phyloP scores from a whole-genome alignment of 2,113 vertebrate genomes.

The Oncorhynchus kisutch region DNA sequence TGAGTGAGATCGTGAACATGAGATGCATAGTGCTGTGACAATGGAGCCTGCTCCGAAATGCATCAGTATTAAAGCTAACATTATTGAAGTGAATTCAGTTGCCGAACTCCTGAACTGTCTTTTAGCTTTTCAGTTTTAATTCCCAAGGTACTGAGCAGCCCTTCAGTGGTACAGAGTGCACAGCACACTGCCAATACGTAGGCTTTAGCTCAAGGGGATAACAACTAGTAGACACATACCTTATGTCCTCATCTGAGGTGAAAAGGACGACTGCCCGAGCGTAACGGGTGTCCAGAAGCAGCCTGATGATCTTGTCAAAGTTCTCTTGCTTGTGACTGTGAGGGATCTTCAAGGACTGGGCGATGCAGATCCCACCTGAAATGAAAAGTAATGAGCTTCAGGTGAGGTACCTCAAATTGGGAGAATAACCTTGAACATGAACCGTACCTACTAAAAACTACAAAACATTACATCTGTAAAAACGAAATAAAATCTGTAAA shows the following conservation, averaged over 20 bases:
- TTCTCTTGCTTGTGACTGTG: constrained; percentile 84
- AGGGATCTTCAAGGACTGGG: constrained; percentile 93
- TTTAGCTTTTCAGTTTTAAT: too few species aligned
- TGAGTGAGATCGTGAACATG: too few species aligned
- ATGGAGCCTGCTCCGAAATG: too few species aligned
- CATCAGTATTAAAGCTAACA: too few species aligned
- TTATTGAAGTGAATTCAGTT: too few species aligned
- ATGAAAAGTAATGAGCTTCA: neutral
- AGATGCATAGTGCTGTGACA: too few species aligned
- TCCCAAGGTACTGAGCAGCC: neutral
- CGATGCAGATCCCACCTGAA: constrained; percentile 93
- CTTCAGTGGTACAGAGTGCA: neutral
- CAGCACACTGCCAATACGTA: neutral
- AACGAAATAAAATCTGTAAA: too few species aligned
- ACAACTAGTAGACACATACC: constrained; percentile 63
- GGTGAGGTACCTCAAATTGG: neutral
- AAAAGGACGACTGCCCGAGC: constrained; percentile 90
- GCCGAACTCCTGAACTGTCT: too few species aligned
- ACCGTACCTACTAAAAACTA: neutral
- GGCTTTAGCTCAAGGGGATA: neutral
- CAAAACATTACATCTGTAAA: neutral
- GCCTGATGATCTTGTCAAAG: constrained; percentile 89
- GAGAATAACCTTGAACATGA: neutral
- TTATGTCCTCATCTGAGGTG: constrained; percentile 92
- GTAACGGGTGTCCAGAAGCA: constrained; percentile 85